Percentiles rank a stretch among this genome's conserved stretches.
Evolutionary conservation across 2,797 vertebrate genomes (phyloP).

Genomic region (Limnodromus scolopaceus): DNA sequence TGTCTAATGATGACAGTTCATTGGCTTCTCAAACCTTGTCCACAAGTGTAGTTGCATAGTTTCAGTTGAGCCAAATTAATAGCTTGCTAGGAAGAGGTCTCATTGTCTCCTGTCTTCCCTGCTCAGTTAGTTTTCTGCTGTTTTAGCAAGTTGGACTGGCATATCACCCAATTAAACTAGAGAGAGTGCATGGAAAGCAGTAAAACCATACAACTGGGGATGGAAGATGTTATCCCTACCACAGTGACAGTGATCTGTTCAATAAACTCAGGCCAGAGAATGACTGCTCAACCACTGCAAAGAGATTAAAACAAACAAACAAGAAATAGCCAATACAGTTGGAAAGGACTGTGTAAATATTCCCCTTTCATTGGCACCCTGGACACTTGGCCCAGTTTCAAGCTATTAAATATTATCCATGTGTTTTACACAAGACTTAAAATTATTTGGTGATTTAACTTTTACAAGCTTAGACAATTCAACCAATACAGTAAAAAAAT

Average conservation of each 20-base stretch:
- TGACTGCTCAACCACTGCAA: background rate
- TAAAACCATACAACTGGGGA: background rate
- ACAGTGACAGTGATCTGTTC: background rate
- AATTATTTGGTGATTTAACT: background rate
- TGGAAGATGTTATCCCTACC: background rate
- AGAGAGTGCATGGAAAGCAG: background rate
- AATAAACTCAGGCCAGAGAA: background rate
- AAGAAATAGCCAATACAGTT: background rate
- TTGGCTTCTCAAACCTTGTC: conserved; percentile 20
- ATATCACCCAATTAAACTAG: background rate
- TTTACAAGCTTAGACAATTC: background rate
- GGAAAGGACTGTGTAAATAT: background rate
- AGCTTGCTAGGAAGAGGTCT: background rate
- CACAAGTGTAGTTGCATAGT: background rate
- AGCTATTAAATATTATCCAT: conserved; percentile 35
- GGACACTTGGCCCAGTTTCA: background rate
- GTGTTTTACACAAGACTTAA: background rate
- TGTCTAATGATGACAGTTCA: background rate
- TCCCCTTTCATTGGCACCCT: background rate
- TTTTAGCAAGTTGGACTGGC: background rate
- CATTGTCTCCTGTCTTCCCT: background rate
- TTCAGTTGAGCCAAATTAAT: conserved; percentile 13
- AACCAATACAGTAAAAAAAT: background rate
- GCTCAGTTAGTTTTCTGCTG: background rate
- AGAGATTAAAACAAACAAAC: background rate